phyloP scores from a whole-genome alignment of 2,888 invertebrate species.

The Protodeltote pygarga region DNA sequence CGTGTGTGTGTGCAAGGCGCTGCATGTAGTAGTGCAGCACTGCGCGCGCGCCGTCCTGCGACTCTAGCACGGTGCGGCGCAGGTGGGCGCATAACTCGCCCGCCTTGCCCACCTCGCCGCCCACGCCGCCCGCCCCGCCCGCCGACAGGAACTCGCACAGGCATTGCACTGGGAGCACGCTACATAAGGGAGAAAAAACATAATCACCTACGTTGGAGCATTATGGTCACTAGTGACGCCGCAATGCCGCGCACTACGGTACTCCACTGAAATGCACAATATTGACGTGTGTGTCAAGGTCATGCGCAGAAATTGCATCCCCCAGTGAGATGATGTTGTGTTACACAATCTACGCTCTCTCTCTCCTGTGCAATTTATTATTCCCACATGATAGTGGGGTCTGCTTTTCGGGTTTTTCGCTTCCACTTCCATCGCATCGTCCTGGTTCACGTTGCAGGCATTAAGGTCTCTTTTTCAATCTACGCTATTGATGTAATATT shows the following conservation, averaged over 20 bases:
- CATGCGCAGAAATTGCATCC: too few species aligned
- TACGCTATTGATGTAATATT: too few species aligned
- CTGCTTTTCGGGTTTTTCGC: too few species aligned
- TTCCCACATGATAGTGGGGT: too few species aligned
- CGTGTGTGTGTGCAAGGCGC: conserved; percentile 93
- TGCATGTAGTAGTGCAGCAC: conserved; percentile 96
- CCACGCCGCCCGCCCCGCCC: conserved; percentile 62
- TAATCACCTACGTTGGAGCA: neutral
- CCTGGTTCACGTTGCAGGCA: too few species aligned
- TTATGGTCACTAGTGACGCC: neutral
- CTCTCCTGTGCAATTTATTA: too few species aligned
- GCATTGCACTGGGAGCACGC: conserved; percentile 98
- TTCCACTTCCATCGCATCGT: too few species aligned
- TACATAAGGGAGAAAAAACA: conserved; percentile 58
- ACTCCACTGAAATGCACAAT: neutral
- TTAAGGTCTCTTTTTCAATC: too few species aligned
- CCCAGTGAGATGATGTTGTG: too few species aligned
- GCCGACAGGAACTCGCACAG: conserved; percentile 97
- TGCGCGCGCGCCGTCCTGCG: conserved; percentile 90
- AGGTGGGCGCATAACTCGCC: conserved; percentile 90
- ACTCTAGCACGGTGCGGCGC: conserved; percentile 82
- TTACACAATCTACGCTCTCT: too few species aligned
- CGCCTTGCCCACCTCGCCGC: conserved; percentile 80
- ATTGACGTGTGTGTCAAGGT: too few species aligned
- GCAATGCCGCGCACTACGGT: too few species aligned